Evolutionary conservation across 2,797 vertebrate species (phyloP).

Genomic region (Notoglanidium macrostoma): DNA sequence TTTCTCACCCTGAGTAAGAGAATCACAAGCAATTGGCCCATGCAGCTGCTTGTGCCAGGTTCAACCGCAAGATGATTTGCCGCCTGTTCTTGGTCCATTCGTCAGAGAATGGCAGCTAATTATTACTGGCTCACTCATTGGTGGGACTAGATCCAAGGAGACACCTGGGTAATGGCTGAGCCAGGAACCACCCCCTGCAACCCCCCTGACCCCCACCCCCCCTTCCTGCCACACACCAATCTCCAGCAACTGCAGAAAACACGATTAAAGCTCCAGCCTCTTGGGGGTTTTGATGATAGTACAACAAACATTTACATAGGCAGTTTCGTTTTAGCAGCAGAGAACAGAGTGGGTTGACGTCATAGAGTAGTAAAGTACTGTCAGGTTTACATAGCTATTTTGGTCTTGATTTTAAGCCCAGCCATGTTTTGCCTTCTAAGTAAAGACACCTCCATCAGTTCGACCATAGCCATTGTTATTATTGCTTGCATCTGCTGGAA

Average conservation of each 20-base stretch:
- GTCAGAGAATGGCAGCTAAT: slow-evolving; percentile 47
- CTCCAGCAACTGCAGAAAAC: slow-evolving; percentile 42
- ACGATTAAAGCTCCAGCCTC: slow-evolving; percentile 57
- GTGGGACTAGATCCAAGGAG: slow-evolving; percentile 43
- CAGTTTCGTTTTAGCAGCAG: slow-evolving; percentile 62
- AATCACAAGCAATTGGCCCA: slow-evolving; percentile 48
- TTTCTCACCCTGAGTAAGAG: slow-evolving; percentile 55
- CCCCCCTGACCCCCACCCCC: neutral
- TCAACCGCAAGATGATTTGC: slow-evolving; percentile 53
- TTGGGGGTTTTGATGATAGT: slow-evolving; percentile 67
- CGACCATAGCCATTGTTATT: slow-evolving; percentile 63
- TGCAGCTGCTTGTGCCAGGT: slow-evolving; percentile 38
- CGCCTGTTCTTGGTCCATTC: slow-evolving; percentile 41
- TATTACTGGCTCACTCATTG: slow-evolving; percentile 34
- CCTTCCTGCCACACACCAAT: neutral
- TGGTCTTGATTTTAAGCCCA: slow-evolving; percentile 64
- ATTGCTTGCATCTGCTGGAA: slow-evolving; percentile 74
- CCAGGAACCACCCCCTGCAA: slow-evolving; percentile 48
- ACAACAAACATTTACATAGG: slow-evolving; percentile 77
- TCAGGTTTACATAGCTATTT: slow-evolving; percentile 71
- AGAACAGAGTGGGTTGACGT: slow-evolving; percentile 43
- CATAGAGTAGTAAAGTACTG: slow-evolving; percentile 54
- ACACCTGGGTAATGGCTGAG: slow-evolving; percentile 45
- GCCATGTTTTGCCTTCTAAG: slow-evolving; percentile 64
- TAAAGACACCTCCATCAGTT: slow-evolving; percentile 61